These are phyloP conservation scores for Herminia tarsipennalis DNA, from an alignment of 2,888 invertebrate species.

Conservation along the genomic window DNA sequence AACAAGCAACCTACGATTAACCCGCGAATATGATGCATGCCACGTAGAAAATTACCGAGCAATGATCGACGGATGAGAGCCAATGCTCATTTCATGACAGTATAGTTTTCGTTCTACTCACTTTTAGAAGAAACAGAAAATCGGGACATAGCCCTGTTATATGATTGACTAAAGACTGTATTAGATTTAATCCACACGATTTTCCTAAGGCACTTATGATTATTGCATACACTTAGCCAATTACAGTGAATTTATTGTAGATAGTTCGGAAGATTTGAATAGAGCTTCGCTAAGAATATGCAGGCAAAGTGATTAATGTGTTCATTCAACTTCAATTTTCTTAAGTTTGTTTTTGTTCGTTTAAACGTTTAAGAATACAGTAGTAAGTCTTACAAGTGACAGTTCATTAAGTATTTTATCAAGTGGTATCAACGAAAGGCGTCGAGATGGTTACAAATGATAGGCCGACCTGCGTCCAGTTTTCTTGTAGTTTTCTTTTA, in stretches of 20 bases:
- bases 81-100: conserved; percentile 53
- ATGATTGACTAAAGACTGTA: conserved; percentile 19
- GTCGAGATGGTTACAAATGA: conserved; percentile 25
- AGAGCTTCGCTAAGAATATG: conserved; percentile 10
- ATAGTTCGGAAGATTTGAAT: conserved; percentile 7
- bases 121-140: conserved; percentile 20
- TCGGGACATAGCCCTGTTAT: conserved; percentile 23
- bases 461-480: conserved; percentile 18
- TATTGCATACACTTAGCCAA: conserved; percentile 28
- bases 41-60: conserved; percentile 61
- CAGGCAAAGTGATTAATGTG: no score
- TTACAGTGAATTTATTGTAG: conserved; percentile 28
- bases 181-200: conserved; percentile 23
- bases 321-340: no score
- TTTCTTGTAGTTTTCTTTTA: conserved; percentile 34
- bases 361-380: no score
- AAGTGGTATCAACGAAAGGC: conserved; percentile 4
- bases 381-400: conserved; percentile 3
- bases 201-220: conserved; percentile 18
- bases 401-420: conserved; percentile 14
- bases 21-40: conserved; percentile 61
- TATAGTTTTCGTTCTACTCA: conserved; percentile 40
- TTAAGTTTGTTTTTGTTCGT: no score
- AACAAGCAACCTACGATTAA: conserved; percentile 65
- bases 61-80: conserved; percentile 35